These are phyloP conservation scores for Cirrhinus mrigala DNA, from an alignment of 2,797 vertebrate genomes.

Conservation along the genomic window DNA sequence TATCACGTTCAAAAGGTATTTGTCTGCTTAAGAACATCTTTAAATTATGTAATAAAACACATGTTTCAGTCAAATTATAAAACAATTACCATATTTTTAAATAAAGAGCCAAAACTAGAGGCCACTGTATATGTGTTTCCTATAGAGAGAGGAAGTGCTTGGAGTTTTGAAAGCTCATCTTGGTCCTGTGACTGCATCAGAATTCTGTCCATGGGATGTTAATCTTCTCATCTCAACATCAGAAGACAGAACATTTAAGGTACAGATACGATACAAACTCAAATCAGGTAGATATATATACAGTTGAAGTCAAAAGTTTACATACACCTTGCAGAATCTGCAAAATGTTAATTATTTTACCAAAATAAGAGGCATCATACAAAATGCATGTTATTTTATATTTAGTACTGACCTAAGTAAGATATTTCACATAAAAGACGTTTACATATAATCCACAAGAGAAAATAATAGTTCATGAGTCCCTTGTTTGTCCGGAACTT, in stretches of 20 bases:
- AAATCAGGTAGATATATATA: no score
- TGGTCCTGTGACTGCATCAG: constrained; percentile 84
- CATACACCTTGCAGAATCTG: no score
- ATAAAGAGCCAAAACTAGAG: not conserved
- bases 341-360: no score
- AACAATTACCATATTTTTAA: not conserved
- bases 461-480: no score
- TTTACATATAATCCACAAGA: no score
- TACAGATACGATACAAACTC: constrained; percentile 46
- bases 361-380: no score
- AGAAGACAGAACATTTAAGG: constrained; percentile 92
- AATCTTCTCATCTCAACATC: constrained; percentile 84
- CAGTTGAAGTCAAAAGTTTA: no score
- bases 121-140: constrained; percentile 8
- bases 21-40: not conserved
- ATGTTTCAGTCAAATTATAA: not conserved
- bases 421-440: no score
- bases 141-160: constrained; percentile 70
- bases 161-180: constrained; percentile 79
- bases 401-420: no score
- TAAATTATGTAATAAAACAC: not conserved
- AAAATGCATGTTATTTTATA: no score
- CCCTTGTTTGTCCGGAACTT: no score
- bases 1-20: not conserved
- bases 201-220: constrained; percentile 85